Evolutionary conservation across 2,113 vertebrate species (phyloP).

Genomic region (Clinocottus analis): DNA sequence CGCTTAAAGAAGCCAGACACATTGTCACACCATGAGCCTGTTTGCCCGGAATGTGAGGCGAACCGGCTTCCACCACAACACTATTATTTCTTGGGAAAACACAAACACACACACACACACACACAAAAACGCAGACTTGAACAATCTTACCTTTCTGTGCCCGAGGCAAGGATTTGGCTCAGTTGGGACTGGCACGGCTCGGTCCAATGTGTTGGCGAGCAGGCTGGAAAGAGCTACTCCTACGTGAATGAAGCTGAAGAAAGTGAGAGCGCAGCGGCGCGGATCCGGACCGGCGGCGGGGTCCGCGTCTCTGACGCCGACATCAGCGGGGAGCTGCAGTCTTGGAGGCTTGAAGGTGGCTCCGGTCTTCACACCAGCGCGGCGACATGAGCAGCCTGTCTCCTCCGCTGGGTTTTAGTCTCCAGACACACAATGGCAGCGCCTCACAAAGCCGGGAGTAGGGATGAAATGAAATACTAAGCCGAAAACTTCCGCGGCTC

Average conservation of each 20-base stretch:
- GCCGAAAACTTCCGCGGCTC: constrained; percentile 37
- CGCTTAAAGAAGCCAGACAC: constrained; percentile 7
- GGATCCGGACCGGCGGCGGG: constrained; percentile 45
- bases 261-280: constrained; percentile 63
- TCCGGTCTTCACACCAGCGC: constrained; percentile 42
- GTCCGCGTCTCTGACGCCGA: constrained; percentile 57
- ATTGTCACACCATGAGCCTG: constrained; percentile 1
- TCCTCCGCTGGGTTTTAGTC: not conserved
- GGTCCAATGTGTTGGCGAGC: constrained; percentile 31
- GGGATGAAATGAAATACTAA: not conserved
- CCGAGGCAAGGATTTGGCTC: constrained; percentile 41
- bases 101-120: not conserved
- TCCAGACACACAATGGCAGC: not conserved
- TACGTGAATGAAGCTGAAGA: constrained; percentile 45
- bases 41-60: constrained; percentile 19
- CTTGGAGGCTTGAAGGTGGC: constrained; percentile 46
- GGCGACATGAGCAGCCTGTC: not conserved
- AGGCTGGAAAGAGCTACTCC: constrained; percentile 55
- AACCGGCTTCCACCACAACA: constrained; percentile 19
- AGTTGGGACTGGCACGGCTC: constrained; percentile 37
- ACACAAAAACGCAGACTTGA: not conserved
- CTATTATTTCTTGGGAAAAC: not conserved
- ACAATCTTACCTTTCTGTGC: constrained; percentile 71
- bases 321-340: constrained; percentile 59
- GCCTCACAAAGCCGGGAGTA: not conserved